phyloP scores from a whole-genome alignment of 2,888 invertebrate species.

The Dolichopus griseipennis region DNA sequence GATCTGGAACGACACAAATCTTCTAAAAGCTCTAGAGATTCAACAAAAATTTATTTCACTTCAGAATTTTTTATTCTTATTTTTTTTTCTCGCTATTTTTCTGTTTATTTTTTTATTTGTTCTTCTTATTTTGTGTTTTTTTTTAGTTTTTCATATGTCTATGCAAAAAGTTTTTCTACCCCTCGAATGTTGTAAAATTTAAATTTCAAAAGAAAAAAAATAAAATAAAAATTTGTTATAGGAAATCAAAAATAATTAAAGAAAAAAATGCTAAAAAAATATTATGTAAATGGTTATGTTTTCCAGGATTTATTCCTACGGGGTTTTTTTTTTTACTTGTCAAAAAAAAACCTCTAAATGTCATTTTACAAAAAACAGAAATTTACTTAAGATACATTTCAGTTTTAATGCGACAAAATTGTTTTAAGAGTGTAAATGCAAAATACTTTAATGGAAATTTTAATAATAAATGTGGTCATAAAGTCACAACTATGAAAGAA shows the following conservation, averaged over 20 bases:
- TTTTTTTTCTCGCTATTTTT: not conserved
- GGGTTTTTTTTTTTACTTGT: no score
- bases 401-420: no score
- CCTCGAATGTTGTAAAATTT: not conserved
- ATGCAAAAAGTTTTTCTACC: not conserved
- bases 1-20: constrained; percentile 24
- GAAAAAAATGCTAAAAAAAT: not conserved
- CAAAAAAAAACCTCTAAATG: no score
- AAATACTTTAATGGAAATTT: no score
- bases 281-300: no score
- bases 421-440: no score
- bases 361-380: no score
- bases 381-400: no score
- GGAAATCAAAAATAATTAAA: constrained; percentile 4
- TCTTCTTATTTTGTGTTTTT: not conserved
- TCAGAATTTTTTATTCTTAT: constrained; percentile 8
- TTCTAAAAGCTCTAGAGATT: constrained; percentile 20
- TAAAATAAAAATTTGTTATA: not conserved
- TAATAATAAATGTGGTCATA: no score
- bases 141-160: not conserved
- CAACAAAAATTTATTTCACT: constrained; percentile 18
- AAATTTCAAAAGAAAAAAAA: not conserved
- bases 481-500: no score
- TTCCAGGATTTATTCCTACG: no score
- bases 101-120: no score